Evolutionary conservation across 2,888 invertebrate species (phyloP).

Genomic region (Orthosia cruda): DNA sequence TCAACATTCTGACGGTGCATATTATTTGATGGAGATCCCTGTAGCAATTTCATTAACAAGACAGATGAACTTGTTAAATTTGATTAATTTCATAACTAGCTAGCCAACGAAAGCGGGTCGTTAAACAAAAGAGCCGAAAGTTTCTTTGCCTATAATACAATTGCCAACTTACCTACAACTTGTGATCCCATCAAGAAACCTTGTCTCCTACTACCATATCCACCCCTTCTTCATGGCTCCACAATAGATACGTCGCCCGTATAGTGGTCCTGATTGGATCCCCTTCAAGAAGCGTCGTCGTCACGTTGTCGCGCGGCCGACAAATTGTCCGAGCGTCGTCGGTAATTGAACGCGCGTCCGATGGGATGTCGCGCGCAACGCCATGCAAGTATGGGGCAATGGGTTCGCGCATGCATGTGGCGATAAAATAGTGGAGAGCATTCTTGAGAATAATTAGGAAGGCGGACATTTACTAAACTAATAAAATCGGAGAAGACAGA

Average conservation of each 20-base stretch:
- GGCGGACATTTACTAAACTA: too few relatives aligned
- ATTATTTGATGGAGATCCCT: too few relatives aligned
- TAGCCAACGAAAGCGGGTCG: too few relatives aligned
- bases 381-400: slow-evolving; percentile 38
- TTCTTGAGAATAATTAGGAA: slow-evolving; percentile 1
- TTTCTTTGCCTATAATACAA: too few relatives aligned
- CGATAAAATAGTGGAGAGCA: neutral
- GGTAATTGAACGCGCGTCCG: slow-evolving; percentile 70
- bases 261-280: slow-evolving; percentile 69
- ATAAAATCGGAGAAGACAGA: too few relatives aligned
- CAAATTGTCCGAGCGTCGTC: slow-evolving; percentile 67
- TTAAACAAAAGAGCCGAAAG: too few relatives aligned
- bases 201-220: slow-evolving; percentile 38
- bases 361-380: slow-evolving; percentile 55
- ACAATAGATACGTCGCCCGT: slow-evolving; percentile 58
- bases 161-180: neutral
- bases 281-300: slow-evolving; percentile 65
- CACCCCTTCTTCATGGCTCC: slow-evolving; percentile 9
- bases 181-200: neutral
- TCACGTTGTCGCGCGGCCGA: slow-evolving; percentile 54
- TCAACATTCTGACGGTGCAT: too few relatives aligned
- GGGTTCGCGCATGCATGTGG: slow-evolving; percentile 38
- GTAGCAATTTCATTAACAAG: too few relatives aligned
- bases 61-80: too few relatives aligned
- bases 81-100: too few relatives aligned